These are phyloP conservation scores for Zygogramma bicolorata DNA, from an alignment of 2,888 invertebrate genomes.

Conservation along the genomic window DNA sequence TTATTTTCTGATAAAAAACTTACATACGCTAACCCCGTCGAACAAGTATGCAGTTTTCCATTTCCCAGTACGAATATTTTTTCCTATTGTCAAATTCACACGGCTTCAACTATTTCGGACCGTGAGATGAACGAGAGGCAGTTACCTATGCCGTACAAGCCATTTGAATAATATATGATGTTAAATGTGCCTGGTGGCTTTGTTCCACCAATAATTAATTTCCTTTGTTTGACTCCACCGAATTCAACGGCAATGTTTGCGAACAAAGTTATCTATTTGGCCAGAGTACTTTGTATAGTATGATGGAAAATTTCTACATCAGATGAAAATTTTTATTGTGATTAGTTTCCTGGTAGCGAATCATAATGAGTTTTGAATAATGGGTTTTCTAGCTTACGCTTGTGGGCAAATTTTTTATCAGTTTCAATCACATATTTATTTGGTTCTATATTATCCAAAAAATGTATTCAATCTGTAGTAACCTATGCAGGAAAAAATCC, in stretches of 20 bases:
- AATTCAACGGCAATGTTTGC: slow-evolving; percentile 18
- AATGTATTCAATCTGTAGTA: no score
- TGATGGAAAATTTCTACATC: background rate
- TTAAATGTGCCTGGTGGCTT: slow-evolving; percentile 32
- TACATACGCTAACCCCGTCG: no score
- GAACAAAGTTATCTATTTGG: slow-evolving; percentile 17
- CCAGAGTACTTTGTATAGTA: background rate
- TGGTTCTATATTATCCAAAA: no score
- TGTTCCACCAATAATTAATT: slow-evolving; percentile 38
- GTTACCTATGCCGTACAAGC: slow-evolving; percentile 3
- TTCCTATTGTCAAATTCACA: background rate
- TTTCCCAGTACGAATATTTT: no score
- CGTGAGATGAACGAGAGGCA: background rate
- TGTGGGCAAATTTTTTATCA: no score
- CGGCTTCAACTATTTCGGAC: background rate
- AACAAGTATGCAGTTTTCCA: no score
- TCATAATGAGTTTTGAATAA: background rate
- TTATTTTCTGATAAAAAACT: no score
- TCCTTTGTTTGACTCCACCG: slow-evolving; percentile 32
- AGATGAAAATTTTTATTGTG: background rate
- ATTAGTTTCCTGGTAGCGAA: background rate
- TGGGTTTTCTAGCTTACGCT: no score
- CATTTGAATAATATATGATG: slow-evolving; percentile 27
- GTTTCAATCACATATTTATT: no score
- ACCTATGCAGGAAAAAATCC: no score